Evolutionary conservation across 1,140 invertebrate genomes (phyloP), one percentile per base, ranked within the genome.

Genomic region (Ooceraea biroi): DNA sequence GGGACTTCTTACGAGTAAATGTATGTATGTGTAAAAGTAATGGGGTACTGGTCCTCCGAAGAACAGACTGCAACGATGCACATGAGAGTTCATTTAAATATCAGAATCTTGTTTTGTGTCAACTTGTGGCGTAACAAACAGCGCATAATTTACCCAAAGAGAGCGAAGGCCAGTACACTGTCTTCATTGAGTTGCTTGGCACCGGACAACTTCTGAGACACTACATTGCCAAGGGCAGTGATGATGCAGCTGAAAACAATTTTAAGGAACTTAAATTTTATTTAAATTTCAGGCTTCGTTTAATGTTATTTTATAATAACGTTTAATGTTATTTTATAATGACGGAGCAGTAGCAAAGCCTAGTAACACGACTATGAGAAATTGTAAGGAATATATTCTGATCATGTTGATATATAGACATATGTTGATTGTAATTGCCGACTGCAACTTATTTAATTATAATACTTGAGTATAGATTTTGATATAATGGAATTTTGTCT

Each of bases 1-100:
- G 25, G 95, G 93, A 85, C 95, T 94, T 89, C 94, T 95, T 2
- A 95, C 92, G 82, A 97, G 95, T 27, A 92, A 76, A 69, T 89
- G 85, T 86, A 95, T 85, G 55, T 92, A 94, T 82, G 94, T 93
- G 89, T 96, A 97, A 91, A 97, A 97, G 87, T 95, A 97, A 92
- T 97, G 97, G 5, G 97, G 97, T 1, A 97, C 93, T 22, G 96
- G 95, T 5, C 97, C 97, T 41, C 97, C 97, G 92, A 97, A 97
- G 14, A 97, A 87, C 25, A 97, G 93, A 36, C 96, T 96, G 91
- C 46, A 93, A 94, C 66, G 90, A 86, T 85, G 19, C 10, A 0
- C 7, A 30, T 63, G 5, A 19, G 57, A 87, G 30, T 68, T 19
- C 61, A 17, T 8, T 2, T 68, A 46, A 69, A 82, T 27, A 77